phyloP scores from a whole-genome alignment of 2,113 vertebrate genomes.

The Pangasianodon hypophthalmus region DNA sequence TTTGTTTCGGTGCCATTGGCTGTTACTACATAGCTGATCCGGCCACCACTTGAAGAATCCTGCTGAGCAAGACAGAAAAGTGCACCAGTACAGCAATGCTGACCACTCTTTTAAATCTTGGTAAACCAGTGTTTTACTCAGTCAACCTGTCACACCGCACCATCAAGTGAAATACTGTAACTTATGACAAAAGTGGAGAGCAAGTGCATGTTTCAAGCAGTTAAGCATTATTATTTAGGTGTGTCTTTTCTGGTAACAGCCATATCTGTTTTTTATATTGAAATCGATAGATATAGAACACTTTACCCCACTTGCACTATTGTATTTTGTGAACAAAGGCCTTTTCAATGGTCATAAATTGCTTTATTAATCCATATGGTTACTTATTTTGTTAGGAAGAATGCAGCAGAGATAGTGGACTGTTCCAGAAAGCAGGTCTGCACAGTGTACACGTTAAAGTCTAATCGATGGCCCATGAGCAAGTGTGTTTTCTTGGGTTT shows the following conservation, averaged over 20 bases:
- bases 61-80: neutral
- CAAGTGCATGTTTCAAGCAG: neutral
- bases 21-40: slow-evolving; percentile 14
- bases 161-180: neutral
- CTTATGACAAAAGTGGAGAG: neutral
- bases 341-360: neutral
- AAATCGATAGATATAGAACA: neutral
- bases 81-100: neutral
- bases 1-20: slow-evolving; percentile 50
- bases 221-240: neutral
- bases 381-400: slow-evolving; percentile 9
- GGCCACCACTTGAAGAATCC: neutral
- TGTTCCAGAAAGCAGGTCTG: neutral
- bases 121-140: neutral
- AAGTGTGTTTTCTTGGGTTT: slow-evolving; percentile 33
- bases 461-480: neutral
- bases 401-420: neutral
- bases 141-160: neutral
- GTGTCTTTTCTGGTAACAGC: neutral
- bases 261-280: neutral
- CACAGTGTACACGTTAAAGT: neutral
- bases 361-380: neutral
- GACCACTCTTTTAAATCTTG: neutral
- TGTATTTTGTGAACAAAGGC: neutral
- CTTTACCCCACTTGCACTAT: neutral